Evolutionary conservation across 2,888 invertebrate species (phyloP), one percentile per base, ranked within the genome.

Genomic region (Andrena flavipes): DNA sequence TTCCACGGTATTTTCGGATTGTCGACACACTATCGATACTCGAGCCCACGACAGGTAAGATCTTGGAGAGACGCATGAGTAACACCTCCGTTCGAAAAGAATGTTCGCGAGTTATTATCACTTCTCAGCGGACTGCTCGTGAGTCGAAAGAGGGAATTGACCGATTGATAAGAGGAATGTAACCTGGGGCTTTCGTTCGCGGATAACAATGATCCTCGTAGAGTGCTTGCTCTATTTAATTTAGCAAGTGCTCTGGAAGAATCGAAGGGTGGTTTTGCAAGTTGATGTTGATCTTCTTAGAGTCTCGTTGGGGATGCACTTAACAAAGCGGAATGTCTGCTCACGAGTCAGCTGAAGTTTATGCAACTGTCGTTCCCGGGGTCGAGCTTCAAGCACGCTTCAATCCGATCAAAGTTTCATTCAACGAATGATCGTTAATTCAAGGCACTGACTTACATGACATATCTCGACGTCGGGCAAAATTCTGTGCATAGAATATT

Each of bases 21-120:
- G 33, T 60, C 56, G 65, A 23, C 23, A 5, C 30, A 29, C n/a
- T 60, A 42, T 64, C 76, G 73, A 80, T 48, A 65, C 54, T 60
- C 51, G 70, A 54, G 54, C n/a, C 33, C 5, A 54, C n/a, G n/a
- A 56, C 84, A 87, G 85, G 85, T 87, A 87, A 87, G 87, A 72
- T 35, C 23, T 71, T 23, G 51, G 60, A 59, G 20, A 65, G 64
- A 54, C 74, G 78, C 85, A 83, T 78, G 83, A 62, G 71, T 42
- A 51, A 71, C 62, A 56, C 42, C 60, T 65, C 33, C 20, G 49
- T 67, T 73, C 23, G 42, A 69, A 33, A 33, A 20, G 76, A 81
- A 76, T 69, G 63, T 63, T 67, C 59, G 73, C 51, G 70, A 33
- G n/a, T n/a, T n/a, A 42, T 59, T 59, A 5, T 42, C 51, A 10